Base-by-base conservation (phyloP, 2,113 vertebrate genomes). In the Noctilio leporinus region DNA sequence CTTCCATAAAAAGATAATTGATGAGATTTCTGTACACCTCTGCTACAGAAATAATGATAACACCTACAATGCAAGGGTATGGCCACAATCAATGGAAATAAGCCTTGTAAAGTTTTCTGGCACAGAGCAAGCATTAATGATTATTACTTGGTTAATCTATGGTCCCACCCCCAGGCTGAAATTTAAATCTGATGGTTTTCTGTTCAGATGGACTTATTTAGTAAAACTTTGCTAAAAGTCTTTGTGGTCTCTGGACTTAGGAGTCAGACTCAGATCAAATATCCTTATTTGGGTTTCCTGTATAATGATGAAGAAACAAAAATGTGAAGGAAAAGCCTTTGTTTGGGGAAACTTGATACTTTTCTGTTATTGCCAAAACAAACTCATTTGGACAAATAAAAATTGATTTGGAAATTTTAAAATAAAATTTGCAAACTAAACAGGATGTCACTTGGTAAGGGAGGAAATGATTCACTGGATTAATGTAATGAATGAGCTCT, bases 381-480 rank as follows among this genome's bases (percentile, higher is more conserved):
- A 97, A 97, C 83, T 93, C 93, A 87, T 89, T 94, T 96, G 89
- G 53, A 49, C 91, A 96, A 93, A 96, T 97, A 91, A 95, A 96
- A 97, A 89, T 80, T 91, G 94, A 91, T 91, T 96, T 97, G 86
- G 96, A 95, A 96, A 95, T 95, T 97, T 95, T 95, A 91, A 96
- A 96, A 93, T 86, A 94, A 96, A 97, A 97, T 89, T 87, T 95
- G 7, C 85, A 91, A 95, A 77, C 91, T 94, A 96, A 96, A 97
- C 97, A 97, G 96, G 97, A 97, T 96, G 94, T 95, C 91, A 89
- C 75, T 86, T 76, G 89, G 86, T 72, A 89, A 62, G 35, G 86
- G 69, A 97, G 97, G 97, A 97, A 97, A 94, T 97, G 96, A 97
- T 93, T 97, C 97, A 97, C 35, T 96, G 86, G 49, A 86, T 96